Evolutionary conservation across 2,888 invertebrate genomes (phyloP).

Genomic region (Cantharis rufa): DNA sequence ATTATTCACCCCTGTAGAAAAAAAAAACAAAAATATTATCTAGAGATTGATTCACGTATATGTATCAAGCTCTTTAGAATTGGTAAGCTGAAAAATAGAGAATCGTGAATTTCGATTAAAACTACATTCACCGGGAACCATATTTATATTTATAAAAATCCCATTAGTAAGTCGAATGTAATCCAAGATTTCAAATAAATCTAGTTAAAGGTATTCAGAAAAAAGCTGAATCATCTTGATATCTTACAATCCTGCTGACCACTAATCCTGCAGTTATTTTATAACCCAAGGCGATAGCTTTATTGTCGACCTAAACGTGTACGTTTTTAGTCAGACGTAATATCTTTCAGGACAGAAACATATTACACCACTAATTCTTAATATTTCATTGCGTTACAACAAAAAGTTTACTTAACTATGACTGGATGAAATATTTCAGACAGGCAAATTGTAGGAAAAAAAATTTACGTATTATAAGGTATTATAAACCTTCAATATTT

Average conservation of each 20-base stretch:
- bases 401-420: neutral
- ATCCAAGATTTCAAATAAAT: neutral
- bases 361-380: conserved; percentile 27
- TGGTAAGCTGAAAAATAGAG: neutral
- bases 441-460: neutral
- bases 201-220: conserved; percentile 3
- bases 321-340: conserved; percentile 29
- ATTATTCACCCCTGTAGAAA: too few relatives aligned
- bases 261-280: conserved; percentile 32
- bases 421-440: neutral
- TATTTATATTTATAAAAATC: neutral
- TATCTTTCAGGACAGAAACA: conserved; percentile 26
- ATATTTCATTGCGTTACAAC: conserved; percentile 15
- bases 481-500: neutral
- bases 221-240: conserved; percentile 24
- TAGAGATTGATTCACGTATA: neutral
- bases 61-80: neutral
- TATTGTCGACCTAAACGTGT: conserved; percentile 28
- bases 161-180: neutral
- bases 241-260: conserved; percentile 23
- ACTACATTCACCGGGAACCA: neutral
- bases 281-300: conserved; percentile 30
- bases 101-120: neutral
- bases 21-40: too few relatives aligned
- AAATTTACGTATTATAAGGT: too few relatives aligned